Conservation (phyloP, 1,140 invertebrate species). For the Neocloeon triangulifer region DNA sequence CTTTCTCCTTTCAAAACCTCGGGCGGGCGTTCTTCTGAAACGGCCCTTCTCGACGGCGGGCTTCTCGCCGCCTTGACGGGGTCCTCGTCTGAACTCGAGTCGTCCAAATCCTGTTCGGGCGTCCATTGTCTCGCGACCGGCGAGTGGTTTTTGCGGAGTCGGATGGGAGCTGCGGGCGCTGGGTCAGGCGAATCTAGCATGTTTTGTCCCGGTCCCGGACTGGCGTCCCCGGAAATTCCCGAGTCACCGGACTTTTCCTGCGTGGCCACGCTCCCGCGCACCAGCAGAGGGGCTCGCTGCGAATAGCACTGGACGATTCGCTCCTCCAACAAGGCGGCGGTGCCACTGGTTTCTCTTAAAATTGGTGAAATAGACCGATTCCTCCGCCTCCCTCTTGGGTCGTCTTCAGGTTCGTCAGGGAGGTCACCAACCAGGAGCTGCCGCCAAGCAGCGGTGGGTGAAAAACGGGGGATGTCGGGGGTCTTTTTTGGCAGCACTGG, state of each 20-base stretch:
- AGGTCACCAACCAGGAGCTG: conserved; percentile 28
- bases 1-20: no score
- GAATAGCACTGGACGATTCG: conserved; percentile 9
- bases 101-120: conserved; percentile 14
- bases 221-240: conserved; percentile 50
- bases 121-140: conserved; percentile 2
- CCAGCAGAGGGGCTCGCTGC: conserved; percentile 27
- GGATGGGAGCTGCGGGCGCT: not conserved
- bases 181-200: conserved; percentile 6
- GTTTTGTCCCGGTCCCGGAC: conserved; percentile 16
- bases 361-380: no score
- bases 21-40: no score
- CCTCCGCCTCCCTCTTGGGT: no score
- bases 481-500: conserved; percentile 56
- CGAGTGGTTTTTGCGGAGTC: not conserved
- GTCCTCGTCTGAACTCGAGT: conserved; percentile 40
- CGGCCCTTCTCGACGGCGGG: no score
- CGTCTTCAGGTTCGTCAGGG: conserved; percentile 2
- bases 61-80: not conserved
- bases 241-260: conserved; percentile 52
- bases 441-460: conserved; percentile 59
- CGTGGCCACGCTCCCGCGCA: conserved; percentile 24
- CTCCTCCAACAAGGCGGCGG: not conserved
- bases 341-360: no score
- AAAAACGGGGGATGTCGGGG: conserved; percentile 49